phyloP scores from a whole-genome alignment of 2,113 vertebrate species.

The Zootoca vivipara region DNA sequence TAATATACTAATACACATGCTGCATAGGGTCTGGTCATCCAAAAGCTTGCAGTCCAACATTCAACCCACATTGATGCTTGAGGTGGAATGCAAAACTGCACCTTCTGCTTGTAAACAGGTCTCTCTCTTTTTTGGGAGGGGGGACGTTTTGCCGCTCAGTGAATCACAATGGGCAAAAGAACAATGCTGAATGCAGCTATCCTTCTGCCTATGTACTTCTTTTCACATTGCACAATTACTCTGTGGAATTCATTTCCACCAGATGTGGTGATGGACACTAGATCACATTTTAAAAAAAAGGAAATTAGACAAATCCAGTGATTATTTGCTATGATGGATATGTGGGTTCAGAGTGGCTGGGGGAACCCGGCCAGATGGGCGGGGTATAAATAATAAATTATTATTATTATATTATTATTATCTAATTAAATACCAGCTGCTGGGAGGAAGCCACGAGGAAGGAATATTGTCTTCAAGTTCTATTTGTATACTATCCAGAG shows the following conservation, averaged over 20 bases:
- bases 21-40: background rate
- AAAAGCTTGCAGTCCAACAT: background rate
- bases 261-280: background rate
- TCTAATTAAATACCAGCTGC: too few species aligned
- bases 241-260: background rate
- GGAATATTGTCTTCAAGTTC: background rate
- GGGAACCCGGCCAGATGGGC: too few species aligned
- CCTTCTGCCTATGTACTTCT: background rate
- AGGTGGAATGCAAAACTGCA: background rate
- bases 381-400: too few species aligned
- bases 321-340: background rate
- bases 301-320: background rate
- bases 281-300: background rate
- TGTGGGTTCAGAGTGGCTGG: background rate
- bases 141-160: background rate
- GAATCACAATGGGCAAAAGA: background rate
- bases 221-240: too few species aligned
- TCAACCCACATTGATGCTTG: background rate
- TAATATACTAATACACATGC: background rate
- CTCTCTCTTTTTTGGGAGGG: too few species aligned
- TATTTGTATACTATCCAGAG: background rate
- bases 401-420: too few species aligned
- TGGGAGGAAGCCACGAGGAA: background rate
- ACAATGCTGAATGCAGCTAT: background rate
- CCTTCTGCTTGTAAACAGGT: background rate